A percentile compares a stretch with the other conserved stretches of the same genome.
Evolutionary conservation across 1,140 invertebrate genomes (phyloP).

Genomic region (Dreissena polymorpha): DNA sequence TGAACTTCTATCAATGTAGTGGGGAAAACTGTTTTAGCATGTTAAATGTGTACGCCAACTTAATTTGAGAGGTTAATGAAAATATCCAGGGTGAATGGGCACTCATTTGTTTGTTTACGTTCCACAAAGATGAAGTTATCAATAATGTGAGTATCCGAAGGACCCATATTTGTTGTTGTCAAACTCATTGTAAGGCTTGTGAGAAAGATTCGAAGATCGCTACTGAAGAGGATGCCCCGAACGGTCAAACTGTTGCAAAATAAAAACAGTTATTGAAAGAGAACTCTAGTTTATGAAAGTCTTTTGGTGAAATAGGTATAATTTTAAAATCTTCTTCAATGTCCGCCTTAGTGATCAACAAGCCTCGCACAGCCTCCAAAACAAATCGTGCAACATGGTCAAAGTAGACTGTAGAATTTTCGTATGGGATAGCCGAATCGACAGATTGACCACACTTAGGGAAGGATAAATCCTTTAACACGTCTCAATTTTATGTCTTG

Average conservation of each 20-base stretch:
- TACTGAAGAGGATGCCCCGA: slow-evolving; percentile 22
- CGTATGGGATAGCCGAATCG: too few relatives aligned
- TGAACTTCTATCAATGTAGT: background rate
- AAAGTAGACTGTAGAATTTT: slow-evolving; percentile 12
- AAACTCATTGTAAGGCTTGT: too few relatives aligned
- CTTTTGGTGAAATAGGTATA: too few relatives aligned
- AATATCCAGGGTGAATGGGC: background rate
- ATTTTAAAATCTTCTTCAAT: too few relatives aligned
- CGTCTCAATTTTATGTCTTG: background rate
- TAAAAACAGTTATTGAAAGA: slow-evolving; percentile 11
- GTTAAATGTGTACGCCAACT: background rate
- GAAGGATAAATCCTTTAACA: background rate
- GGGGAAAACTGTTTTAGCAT: slow-evolving; percentile 7
- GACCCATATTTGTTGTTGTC: too few relatives aligned
- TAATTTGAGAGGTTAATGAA: background rate
- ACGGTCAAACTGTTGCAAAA: slow-evolving; percentile 18
- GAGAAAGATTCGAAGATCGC: slow-evolving; percentile 6
- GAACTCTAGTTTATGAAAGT: too few relatives aligned
- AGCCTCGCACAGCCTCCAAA: background rate
- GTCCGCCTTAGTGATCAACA: too few relatives aligned
- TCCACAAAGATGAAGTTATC: too few relatives aligned
- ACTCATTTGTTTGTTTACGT: too few relatives aligned
- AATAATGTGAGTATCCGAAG: too few relatives aligned
- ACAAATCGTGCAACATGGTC: slow-evolving; percentile 9
- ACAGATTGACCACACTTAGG: slow-evolving; percentile 17